Conservation (phyloP, 1,140 invertebrate genomes). For the Geopemphigus sp. region DNA sequence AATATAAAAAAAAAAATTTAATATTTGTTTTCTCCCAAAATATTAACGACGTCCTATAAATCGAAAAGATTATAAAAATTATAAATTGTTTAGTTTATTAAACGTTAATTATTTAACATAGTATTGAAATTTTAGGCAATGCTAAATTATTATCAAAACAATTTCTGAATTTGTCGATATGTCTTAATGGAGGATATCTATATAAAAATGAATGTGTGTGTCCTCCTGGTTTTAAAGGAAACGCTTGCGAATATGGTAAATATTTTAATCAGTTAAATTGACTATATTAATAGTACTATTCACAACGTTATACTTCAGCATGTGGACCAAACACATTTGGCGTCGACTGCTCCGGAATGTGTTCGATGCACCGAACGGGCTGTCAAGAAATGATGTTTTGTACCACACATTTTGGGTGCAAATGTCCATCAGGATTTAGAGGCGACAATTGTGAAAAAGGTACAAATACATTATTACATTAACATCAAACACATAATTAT, state of each 20-base stretch:
- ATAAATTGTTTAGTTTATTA: background rate
- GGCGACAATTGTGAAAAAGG: background rate
- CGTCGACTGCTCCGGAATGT: background rate
- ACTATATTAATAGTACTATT: background rate
- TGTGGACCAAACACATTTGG: constrained; percentile 8
- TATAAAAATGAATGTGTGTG: background rate
- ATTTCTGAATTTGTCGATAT: background rate
- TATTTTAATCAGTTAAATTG: background rate
- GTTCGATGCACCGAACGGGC: background rate
- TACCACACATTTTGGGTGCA: background rate
- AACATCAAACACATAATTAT: too few relatives aligned
- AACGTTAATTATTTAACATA: background rate
- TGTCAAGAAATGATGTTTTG: background rate
- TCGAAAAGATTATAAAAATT: background rate
- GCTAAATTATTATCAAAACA: too few relatives aligned
- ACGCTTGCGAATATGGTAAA: constrained; percentile 1
- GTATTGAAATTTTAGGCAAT: background rate
- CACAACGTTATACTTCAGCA: background rate
- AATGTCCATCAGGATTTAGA: background rate
- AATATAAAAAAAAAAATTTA: too few relatives aligned
- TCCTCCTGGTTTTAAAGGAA: constrained; percentile 11
- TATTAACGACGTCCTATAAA: too few relatives aligned
- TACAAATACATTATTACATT: background rate
- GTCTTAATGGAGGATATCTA: background rate
- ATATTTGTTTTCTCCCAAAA: too few relatives aligned